Evolutionary conservation across 2,888 invertebrate species (phyloP).

Genomic region (Monopis laevigella): DNA sequence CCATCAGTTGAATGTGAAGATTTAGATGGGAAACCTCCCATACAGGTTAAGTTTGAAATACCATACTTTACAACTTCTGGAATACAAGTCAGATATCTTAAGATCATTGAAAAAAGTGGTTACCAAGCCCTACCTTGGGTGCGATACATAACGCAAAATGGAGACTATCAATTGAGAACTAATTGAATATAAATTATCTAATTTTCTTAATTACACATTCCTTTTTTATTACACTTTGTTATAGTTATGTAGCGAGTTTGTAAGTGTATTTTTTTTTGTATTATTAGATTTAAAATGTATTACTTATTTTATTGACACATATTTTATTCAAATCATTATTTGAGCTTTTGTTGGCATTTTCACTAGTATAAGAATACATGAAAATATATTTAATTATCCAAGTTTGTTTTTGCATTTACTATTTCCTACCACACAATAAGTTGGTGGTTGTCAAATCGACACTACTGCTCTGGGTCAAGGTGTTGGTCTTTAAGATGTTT

Average conservation of each 20-base stretch:
- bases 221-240: no score
- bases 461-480: no score
- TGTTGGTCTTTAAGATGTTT: no score
- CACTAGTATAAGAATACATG: no score
- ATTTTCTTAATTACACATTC: conserved; percentile 4
- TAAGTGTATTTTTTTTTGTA: no score
- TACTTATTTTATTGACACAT: conserved; percentile 10
- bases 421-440: no score
- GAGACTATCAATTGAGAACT: conserved; percentile 96
- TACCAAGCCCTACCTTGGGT: conserved; percentile 99
- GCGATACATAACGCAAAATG: conserved; percentile 98
- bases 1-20: conserved; percentile 97
- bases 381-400: no score
- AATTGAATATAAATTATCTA: conserved; percentile 64
- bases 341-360: background rate
- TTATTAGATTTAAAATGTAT: conserved; percentile 11
- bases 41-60: conserved; percentile 98
- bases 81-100: conserved; percentile 95
- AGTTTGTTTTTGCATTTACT: no score
- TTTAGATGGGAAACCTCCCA: conserved; percentile 95
- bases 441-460: no score
- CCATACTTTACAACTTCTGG: conserved; percentile 99
- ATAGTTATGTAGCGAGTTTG: no score
- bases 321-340: conserved; percentile 5
- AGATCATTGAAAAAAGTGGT: conserved; percentile 99